These are phyloP conservation scores for Rhinolophus sinicus DNA, from an alignment of 2,113 vertebrate genomes.

Conservation along the genomic window DNA sequence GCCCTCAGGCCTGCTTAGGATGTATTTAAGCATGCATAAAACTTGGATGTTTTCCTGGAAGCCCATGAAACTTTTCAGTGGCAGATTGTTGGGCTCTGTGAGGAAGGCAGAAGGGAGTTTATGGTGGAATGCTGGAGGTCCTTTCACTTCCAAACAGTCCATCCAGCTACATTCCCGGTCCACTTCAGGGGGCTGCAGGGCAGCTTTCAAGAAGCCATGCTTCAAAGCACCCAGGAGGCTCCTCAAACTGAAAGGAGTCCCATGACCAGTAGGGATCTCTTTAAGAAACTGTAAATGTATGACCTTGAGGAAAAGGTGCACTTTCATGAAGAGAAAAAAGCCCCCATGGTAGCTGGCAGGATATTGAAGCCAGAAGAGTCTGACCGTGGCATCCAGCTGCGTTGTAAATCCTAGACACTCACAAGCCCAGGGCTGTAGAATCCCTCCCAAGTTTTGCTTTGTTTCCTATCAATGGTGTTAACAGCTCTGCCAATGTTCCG, in stretches of 20 bases:
- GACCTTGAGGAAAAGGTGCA: conserved; percentile 62
- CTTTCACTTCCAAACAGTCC: neutral
- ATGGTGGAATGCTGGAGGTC: neutral
- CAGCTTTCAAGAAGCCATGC: conserved; percentile 12
- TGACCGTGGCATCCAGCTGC: conserved; percentile 26
- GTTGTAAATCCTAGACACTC: conserved; percentile 54
- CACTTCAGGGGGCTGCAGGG: neutral
- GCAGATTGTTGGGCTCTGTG: neutral
- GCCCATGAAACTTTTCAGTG: neutral
- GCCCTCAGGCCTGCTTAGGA: neutral
- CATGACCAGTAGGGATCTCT: conserved; percentile 55
- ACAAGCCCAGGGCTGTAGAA: neutral
- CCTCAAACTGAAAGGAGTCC: conserved; percentile 31
- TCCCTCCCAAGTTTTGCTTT: conserved; percentile 71
- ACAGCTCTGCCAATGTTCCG: conserved; percentile 68
- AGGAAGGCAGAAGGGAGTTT: neutral
- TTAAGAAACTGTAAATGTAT: conserved; percentile 62
- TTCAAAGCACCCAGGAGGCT: conserved; percentile 51
- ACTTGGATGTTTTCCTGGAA: neutral
- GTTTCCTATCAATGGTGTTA: conserved; percentile 76
- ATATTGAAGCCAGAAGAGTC: conserved; percentile 36
- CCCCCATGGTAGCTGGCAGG: neutral
- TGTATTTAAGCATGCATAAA: neutral
- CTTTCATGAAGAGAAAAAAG: conserved; percentile 29
- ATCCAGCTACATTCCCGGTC: neutral